Base-by-base conservation (phyloP, 1,140 invertebrate species). In the Eurytemora carolleeae region DNA sequence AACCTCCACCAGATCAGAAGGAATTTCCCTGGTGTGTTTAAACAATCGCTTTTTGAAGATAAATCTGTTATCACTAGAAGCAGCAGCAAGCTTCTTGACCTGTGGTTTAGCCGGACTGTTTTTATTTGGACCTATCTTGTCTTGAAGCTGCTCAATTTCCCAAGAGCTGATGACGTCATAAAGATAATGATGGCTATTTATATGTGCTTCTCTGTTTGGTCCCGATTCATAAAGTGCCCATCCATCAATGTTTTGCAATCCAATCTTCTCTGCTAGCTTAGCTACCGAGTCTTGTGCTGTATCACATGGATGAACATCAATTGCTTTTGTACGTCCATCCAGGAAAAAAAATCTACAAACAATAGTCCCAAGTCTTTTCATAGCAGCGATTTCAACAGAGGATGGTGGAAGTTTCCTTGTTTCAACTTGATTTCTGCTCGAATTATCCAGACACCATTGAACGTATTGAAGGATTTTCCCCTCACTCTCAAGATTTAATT, bases 1-100 rank as follows among this genome's bases (percentile, higher is more conserved):
- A 2, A 95, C 86, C 76, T 97, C 91, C 0, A 95, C 86, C 0
- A 89, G 89, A 75, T 96, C 91, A 72, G 93, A 89, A n/a, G 88
- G 90, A 61, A 95, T 78, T 74, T 94, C 89, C 24, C 86, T 76
- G 1, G 83, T 85, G 65, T 84, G 84, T 63, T 84, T 80, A 74
- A 94, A 96, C 2, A 97, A 72, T 55, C 91, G 77, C 62, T 89
- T 82, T 69, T 91, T 89, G 74, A 96, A 94, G 61, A 94, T 82
- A 72, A 95, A 91, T 61, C 85, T 76, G 74, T 92, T 93, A 70
- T 94, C 90, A 0, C 86, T 86, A 61, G 83, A 85, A 3, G 84
- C 83, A 3, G 84, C 83, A 2, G 84, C 77, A 77, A 57, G 54
- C 74, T 75, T 26, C 75, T 67, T 55, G 58, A 24, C 55, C 19